Percentiles rank a stretch among this genome's conserved stretches.
Conservation (phyloP, 2,113 vertebrate species). For the Gnathonemus longibarbis region DNA sequence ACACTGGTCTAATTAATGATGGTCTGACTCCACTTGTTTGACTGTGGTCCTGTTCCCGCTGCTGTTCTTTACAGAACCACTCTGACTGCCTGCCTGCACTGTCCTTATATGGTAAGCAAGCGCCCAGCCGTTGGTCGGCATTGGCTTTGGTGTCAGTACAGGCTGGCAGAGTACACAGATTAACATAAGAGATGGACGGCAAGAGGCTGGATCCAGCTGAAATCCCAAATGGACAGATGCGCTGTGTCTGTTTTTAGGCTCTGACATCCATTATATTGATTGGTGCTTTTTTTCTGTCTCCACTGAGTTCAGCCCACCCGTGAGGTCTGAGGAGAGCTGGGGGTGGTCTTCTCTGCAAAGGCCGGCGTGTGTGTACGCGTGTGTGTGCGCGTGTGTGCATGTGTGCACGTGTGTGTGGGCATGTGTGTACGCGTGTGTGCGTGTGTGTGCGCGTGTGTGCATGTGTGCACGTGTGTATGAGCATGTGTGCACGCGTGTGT, state of each 20-base stretch:
- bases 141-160: not conserved
- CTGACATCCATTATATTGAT: conserved; percentile 2
- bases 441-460: too few relatives aligned
- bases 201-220: not conserved
- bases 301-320: not conserved
- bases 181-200: not conserved
- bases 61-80: not conserved
- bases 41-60: not conserved
- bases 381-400: too few relatives aligned
- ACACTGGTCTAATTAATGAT: not conserved
- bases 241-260: not conserved
- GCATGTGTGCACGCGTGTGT: not conserved
- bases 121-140: not conserved
- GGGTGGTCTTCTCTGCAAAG: not conserved
- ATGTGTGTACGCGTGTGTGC: not conserved
- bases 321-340: not conserved
- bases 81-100: not conserved
- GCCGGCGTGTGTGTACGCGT: not conserved
- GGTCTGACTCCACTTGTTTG: not conserved
- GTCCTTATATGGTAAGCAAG: not conserved
- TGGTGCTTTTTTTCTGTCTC: not conserved
- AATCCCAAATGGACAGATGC: not conserved
- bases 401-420: not conserved
- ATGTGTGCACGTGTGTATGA: not conserved
- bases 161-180: not conserved